Conservation (phyloP, 2,113 vertebrate genomes). For the Cyanoderma ruficeps region DNA sequence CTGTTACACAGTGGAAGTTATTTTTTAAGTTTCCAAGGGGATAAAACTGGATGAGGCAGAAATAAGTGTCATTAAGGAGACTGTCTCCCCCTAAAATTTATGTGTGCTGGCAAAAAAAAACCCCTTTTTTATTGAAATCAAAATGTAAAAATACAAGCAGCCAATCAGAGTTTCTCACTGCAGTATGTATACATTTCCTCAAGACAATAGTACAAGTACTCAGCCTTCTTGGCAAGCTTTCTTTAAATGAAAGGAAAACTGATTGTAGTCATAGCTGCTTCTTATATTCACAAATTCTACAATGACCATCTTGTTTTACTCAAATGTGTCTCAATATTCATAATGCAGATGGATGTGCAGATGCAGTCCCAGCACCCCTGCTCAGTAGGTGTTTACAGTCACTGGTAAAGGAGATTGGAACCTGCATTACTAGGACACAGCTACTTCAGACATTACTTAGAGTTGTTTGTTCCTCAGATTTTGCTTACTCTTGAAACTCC, state of each 20-base stretch:
- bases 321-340: not conserved
- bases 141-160: not conserved
- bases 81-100: not conserved
- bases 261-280: not conserved
- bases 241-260: not conserved
- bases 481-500: not conserved
- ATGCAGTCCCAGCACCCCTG: not conserved
- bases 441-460: not conserved
- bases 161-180: not conserved
- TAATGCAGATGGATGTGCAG: not conserved
- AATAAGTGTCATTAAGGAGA: not conserved
- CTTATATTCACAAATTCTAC: not conserved
- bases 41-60: not conserved
- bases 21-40: not conserved
- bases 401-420: not conserved
- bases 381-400: not conserved
- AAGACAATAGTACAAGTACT: not conserved
- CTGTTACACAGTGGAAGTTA: not conserved
- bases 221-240: not conserved
- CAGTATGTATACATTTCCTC: not conserved
- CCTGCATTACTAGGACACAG: not conserved
- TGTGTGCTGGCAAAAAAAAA: not conserved
- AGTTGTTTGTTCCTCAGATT: not conserved
- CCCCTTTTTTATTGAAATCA: not conserved
- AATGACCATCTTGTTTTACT: not conserved